Evolutionary conservation across 2,797 vertebrate genomes (phyloP).

Genomic region (Neomorphus geoffroyi): DNA sequence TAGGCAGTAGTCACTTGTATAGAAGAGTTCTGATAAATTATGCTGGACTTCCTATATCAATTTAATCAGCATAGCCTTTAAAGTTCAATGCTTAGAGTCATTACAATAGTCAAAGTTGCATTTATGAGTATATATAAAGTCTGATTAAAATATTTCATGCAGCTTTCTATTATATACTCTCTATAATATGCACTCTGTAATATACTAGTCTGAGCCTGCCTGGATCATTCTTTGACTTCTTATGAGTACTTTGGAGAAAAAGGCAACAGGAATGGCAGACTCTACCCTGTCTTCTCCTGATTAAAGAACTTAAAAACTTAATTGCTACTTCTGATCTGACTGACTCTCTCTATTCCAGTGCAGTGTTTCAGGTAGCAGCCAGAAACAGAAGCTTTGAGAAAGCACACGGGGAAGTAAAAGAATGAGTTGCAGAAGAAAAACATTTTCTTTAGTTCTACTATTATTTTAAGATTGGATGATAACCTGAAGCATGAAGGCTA

Average conservation of each 20-base stretch:
- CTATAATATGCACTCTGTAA: neutral
- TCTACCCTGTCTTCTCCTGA: neutral
- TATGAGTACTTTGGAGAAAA: neutral
- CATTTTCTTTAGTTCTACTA: neutral
- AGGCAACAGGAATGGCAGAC: neutral
- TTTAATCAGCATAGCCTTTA: conserved; percentile 22
- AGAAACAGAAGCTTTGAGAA: neutral
- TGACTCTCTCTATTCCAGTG: neutral
- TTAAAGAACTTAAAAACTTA: neutral
- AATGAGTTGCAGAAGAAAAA: neutral
- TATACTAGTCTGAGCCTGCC: neutral
- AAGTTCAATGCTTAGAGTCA: neutral
- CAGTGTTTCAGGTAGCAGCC: neutral
- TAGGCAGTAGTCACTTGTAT: neutral
- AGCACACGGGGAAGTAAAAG: neutral
- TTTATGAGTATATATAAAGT: neutral
- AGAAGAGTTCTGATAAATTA: conserved; percentile 18
- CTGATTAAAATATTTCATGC: neutral
- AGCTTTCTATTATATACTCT: neutral
- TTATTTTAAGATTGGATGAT: neutral
- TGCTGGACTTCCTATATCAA: conserved; percentile 22
- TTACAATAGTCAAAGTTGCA: neutral
- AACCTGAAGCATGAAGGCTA: neutral
- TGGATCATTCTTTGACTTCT: neutral
- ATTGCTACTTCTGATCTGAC: neutral